Conservation (phyloP, 1,140 invertebrate species). For the Drosophila tsacasi region DNA sequence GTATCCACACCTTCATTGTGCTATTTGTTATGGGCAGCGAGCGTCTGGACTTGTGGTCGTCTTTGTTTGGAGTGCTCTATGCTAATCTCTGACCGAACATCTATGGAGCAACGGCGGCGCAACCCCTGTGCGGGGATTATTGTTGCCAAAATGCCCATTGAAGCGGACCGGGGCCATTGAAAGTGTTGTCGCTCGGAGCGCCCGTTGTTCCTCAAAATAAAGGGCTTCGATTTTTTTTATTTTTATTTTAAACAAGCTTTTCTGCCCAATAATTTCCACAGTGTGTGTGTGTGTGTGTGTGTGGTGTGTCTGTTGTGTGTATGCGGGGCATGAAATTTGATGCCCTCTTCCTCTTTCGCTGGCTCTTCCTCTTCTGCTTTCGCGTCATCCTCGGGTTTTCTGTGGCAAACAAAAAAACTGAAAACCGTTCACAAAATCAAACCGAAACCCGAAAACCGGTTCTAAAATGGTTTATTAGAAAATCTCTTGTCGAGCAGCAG, state of each 20-base stretch:
- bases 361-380: conserved; percentile 50
- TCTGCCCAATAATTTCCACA: conserved; percentile 55
- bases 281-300: conserved; percentile 3
- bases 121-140: conserved; percentile 50
- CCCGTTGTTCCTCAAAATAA: conserved; percentile 61
- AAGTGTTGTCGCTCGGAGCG: conserved; percentile 66
- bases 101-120: conserved; percentile 52
- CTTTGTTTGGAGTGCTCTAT: conserved; percentile 68
- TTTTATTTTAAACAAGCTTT: conserved; percentile 78
- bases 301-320: conserved; percentile 7
- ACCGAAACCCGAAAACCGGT: conserved; percentile 79
- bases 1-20: conserved; percentile 61
- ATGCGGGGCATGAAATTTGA: conserved; percentile 78
- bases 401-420: conserved; percentile 61
- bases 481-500: conserved; percentile 68
- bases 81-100: conserved; percentile 77
- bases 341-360: conserved; percentile 52
- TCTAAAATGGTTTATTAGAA: conserved; percentile 81
- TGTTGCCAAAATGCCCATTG: conserved; percentile 64
- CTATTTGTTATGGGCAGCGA: conserved; percentile 62
- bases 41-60: conserved; percentile 68
- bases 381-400: conserved; percentile 42
- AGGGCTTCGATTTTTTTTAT: conserved; percentile 68
- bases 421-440: conserved; percentile 75
- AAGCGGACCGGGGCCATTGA: conserved; percentile 66